Percentiles rank a stretch among this genome's conserved stretches.
phyloP scores from a whole-genome alignment of 2,113 vertebrate species.

The Seriola quinqueradiata region DNA sequence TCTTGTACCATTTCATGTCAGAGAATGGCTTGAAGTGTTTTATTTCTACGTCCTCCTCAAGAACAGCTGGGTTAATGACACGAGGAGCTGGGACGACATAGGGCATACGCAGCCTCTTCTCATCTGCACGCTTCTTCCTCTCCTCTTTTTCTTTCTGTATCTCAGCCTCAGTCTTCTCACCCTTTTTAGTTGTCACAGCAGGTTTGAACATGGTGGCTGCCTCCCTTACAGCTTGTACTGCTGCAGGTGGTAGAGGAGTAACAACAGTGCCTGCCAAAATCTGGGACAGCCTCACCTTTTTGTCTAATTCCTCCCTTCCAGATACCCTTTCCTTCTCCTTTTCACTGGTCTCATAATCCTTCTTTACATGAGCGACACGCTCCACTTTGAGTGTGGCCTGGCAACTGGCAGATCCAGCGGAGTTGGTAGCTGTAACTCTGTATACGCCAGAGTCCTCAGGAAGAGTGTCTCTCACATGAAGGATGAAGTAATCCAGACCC shows the following conservation, averaged over 20 bases:
- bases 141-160: slow-evolving; percentile 89
- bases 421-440: slow-evolving; percentile 96
- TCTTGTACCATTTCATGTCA: slow-evolving; percentile 99
- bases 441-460: slow-evolving; percentile 96
- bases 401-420: slow-evolving; percentile 96
- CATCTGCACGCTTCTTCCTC: slow-evolving; percentile 89
- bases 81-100: slow-evolving; percentile 93
- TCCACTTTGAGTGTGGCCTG: slow-evolving; percentile 95
- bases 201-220: slow-evolving; percentile 95
- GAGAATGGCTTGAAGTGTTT: slow-evolving; percentile 96
- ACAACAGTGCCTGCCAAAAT: slow-evolving; percentile 90
- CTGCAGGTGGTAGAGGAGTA: slow-evolving; percentile 89
- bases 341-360: slow-evolving; percentile 87
- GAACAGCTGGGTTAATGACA: slow-evolving; percentile 79
- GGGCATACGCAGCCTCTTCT: slow-evolving; percentile 94
- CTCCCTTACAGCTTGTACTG: slow-evolving; percentile 94
- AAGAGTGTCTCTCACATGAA: slow-evolving; percentile 94
- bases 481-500: slow-evolving; percentile 96
- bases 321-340: slow-evolving; percentile 86
- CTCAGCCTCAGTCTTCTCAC: slow-evolving; percentile 90
- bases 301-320: slow-evolving; percentile 90
- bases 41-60: slow-evolving; percentile 93
- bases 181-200: slow-evolving; percentile 92
- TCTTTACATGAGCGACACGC: slow-evolving; percentile 91
- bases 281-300: slow-evolving; percentile 94